Percentiles rank a stretch among this genome's conserved stretches.
These are phyloP conservation scores for Cryptotermes secundus DNA, from an alignment of 1,140 invertebrate species.

Conservation along the genomic window DNA sequence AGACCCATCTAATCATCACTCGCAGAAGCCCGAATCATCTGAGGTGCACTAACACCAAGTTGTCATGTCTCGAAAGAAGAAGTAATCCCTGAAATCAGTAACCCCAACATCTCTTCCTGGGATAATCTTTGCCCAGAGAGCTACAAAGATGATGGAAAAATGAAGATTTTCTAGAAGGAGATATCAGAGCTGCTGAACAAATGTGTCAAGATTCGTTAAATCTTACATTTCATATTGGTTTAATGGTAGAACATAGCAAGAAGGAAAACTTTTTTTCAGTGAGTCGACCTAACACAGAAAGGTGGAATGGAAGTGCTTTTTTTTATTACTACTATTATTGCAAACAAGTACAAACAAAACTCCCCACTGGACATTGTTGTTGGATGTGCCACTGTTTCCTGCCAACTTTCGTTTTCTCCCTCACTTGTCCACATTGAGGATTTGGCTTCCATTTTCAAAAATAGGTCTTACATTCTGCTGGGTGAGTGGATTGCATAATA, in stretches of 20 bases:
- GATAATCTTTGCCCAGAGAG: neutral
- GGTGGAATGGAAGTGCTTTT: slow-evolving; percentile 25
- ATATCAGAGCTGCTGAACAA: slow-evolving; percentile 24
- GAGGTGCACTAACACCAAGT: slow-evolving; percentile 51
- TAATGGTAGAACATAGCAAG: slow-evolving; percentile 21
- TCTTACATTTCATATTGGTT: slow-evolving; percentile 15
- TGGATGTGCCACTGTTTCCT: slow-evolving; percentile 28
- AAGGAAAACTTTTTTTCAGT: slow-evolving; percentile 24
- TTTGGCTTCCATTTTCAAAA: neutral
- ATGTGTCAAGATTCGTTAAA: slow-evolving; percentile 29
- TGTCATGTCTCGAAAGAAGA: slow-evolving; percentile 24
- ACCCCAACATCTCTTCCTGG: slow-evolving; percentile 2
- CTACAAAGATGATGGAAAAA: neutral
- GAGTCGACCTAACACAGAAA: slow-evolving; percentile 24
- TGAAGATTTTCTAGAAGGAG: slow-evolving; percentile 4
- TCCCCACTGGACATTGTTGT: slow-evolving; percentile 21
- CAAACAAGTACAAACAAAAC: slow-evolving; percentile 27
- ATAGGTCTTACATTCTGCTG: neutral
- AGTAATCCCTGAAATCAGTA: neutral
- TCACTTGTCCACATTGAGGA: neutral
- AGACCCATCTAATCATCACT: slow-evolving; percentile 63
- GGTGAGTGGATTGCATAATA: neutral
- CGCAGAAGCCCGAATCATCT: slow-evolving; percentile 59
- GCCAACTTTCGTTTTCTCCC: neutral
- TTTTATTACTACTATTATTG: slow-evolving; percentile 19